A percentile compares a stretch with the other conserved stretches of the same genome.
Conservation (phyloP, 2,888 invertebrate species). For the Ephialtes manifestator region DNA sequence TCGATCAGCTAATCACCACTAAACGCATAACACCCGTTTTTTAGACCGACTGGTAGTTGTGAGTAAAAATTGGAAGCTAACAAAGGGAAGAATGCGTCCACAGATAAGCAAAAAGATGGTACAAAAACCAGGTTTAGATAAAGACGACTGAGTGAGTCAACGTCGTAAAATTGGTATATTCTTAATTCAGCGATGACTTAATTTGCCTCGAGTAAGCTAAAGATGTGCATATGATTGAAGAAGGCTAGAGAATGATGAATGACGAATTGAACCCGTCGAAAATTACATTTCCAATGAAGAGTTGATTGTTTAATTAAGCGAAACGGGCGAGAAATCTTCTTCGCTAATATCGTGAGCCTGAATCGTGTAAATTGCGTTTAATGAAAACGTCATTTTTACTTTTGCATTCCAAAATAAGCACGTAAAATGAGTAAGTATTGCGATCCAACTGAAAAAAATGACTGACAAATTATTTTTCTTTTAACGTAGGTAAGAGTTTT, state of each 20-base stretch:
- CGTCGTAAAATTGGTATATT: not conserved
- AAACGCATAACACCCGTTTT: too few species aligned
- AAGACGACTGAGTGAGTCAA: not conserved
- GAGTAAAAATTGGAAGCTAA: too few species aligned
- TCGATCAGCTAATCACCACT: too few species aligned
- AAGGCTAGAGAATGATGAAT: not conserved
- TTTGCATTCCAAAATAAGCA: not conserved
- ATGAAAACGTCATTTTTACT: not conserved
- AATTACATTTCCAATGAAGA: not conserved
- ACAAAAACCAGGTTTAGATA: not conserved
- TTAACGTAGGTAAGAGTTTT: too few species aligned
- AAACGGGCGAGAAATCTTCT: not conserved
- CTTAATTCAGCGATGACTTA: not conserved
- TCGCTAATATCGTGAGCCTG: not conserved
- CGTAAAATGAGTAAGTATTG: too few species aligned
- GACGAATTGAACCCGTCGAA: not conserved
- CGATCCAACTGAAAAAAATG: too few species aligned
- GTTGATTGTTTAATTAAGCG: not conserved
- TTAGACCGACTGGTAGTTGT: too few species aligned
- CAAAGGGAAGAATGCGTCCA: not conserved
- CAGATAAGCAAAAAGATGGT: not conserved
- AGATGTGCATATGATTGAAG: not conserved
- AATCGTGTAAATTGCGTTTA: not conserved
- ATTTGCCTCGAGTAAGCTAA: not conserved
- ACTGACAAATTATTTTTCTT: too few species aligned